phyloP scores from a whole-genome alignment of 1,140 invertebrate genomes.

The Bombus pascuorum region DNA sequence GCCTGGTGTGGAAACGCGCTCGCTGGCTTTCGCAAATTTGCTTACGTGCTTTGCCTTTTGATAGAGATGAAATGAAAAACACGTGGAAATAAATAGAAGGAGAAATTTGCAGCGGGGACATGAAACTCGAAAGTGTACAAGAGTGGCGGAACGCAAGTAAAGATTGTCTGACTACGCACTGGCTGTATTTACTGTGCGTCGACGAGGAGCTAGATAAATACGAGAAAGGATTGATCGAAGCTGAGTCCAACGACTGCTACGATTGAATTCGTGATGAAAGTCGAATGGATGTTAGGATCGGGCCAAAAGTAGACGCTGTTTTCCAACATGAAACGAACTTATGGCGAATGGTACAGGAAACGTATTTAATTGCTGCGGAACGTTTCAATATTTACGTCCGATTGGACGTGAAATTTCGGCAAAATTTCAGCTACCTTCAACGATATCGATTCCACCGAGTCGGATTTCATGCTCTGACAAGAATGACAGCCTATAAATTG shows the following conservation, averaged over 20 bases:
- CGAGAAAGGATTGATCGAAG: neutral
- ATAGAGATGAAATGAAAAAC: neutral
- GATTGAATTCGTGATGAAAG: neutral
- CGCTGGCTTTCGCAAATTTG: neutral
- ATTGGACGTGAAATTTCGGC: constrained; percentile 15
- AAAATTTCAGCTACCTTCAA: constrained; percentile 6
- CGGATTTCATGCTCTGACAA: constrained; percentile 38
- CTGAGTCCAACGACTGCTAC: neutral
- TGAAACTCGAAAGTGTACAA: neutral
- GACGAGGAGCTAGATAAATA: neutral
- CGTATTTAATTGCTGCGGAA: neutral
- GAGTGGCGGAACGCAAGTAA: neutral
- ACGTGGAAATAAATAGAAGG: neutral
- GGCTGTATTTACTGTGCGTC: neutral
- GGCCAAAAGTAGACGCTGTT: neutral
- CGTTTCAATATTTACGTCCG: constrained; percentile 32
- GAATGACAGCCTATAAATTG: constrained; percentile 50
- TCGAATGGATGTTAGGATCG: constrained; percentile 2
- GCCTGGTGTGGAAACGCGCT: neutral
- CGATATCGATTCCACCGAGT: constrained; percentile 30
- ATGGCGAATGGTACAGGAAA: neutral
- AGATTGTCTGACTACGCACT: neutral
- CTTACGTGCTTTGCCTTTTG: neutral
- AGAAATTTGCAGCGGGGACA: neutral
- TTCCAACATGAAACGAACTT: neutral